Conservation (phyloP, 2,113 vertebrate genomes). For the Nyctereutes procyonoides region DNA sequence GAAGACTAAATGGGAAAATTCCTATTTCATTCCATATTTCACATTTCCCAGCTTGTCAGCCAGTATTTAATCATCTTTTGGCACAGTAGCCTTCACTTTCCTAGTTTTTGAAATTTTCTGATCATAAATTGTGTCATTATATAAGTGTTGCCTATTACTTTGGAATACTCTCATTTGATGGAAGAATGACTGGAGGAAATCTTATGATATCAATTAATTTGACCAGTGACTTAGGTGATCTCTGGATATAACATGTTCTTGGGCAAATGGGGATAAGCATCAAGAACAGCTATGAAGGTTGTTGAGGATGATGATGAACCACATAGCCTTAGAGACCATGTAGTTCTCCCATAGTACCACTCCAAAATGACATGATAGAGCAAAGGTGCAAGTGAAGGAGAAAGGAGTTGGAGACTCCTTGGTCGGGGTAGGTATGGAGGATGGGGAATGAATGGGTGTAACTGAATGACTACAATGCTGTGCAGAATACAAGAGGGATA, state of each 20-base stretch:
- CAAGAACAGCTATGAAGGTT: neutral
- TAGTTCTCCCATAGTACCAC: neutral
- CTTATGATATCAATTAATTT: neutral
- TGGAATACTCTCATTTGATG: neutral
- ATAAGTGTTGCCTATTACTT: neutral
- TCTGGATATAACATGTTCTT: neutral
- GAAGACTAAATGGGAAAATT: neutral
- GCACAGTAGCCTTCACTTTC: neutral
- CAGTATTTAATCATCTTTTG: neutral
- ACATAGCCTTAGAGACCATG: neutral
- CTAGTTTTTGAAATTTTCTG: conserved; percentile 4
- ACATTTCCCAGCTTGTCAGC: neutral
- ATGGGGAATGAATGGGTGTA: neutral
- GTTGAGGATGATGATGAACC: neutral
- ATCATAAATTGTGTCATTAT: neutral
- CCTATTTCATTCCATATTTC: neutral
- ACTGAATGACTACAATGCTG: neutral
- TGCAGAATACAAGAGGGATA: neutral
- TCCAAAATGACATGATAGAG: neutral
- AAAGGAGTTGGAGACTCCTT: neutral
- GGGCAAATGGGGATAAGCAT: neutral
- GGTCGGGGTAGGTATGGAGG: fast-evolving
- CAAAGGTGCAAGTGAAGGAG: neutral
- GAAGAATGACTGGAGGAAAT: neutral
- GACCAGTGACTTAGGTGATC: neutral